Evolutionary conservation across 2,797 vertebrate species (phyloP), one percentile per base, ranked within the genome.

Genomic region (Enteromius treurensis): DNA sequence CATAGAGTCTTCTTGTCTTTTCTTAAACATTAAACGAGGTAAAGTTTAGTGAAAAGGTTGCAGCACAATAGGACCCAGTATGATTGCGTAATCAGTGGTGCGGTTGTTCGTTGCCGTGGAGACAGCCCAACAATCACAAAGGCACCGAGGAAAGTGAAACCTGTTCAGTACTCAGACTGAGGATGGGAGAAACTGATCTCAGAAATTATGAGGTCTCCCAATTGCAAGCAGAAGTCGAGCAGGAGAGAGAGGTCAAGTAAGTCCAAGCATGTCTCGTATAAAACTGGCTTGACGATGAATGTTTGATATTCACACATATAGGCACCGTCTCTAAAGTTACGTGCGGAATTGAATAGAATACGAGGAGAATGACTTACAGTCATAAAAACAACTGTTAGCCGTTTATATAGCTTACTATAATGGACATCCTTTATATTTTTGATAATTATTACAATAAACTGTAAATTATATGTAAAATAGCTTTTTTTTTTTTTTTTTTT

Each of bases 191-290:
- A 0, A 47, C 62, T 7, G 92, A 91, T 79, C 85, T 81, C 53
- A 83, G 77, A 64, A 90, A 88, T 40, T 86, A 88, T 62, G 92
- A 92, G 8, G 3, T 89, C 75, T 15, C 82, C 0, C 90, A 88
- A 0, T 88, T 95, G 55, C 90, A 86, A 80, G 82, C 87, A 0
- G 93, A 95, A 26, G 86, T 94, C 0, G 87, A 92, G 15, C 91
- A 95, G 3, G 94, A 95, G 85, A 90, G 58, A 29, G 92, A 94
- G 23, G 84, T 90, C 0, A 95, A 88, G 94, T 95, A 86, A 92
- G 94, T 91, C 40, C 3, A 40, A 45, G 1, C n/a, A 23, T 23
- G 42, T 45, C 42, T 10, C 42, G 42, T 11, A 11, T 11, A 45
- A 45, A 45, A 45, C 10, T 11, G 42, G 10, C 42, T 45, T 45